phyloP scores from a whole-genome alignment of 1,140 invertebrate genomes.

The Coptotermes formosanus region DNA sequence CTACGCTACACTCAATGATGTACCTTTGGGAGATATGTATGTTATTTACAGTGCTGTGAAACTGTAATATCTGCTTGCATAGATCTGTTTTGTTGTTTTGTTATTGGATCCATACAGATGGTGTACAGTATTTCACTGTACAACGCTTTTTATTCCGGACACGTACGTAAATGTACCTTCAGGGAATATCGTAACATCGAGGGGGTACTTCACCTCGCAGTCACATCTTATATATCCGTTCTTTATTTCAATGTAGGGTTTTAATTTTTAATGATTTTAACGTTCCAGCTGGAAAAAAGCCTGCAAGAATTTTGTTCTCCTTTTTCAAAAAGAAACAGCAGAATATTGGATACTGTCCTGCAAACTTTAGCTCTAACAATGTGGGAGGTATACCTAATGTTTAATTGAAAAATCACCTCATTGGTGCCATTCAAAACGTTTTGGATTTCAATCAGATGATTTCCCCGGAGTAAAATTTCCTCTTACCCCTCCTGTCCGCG shows the following conservation, averaged over 20 bases:
- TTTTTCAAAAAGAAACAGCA: background rate
- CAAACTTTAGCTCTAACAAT: conserved; percentile 1
- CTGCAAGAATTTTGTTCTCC: background rate
- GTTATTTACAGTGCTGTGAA: no score
- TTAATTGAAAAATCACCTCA: conserved; percentile 17
- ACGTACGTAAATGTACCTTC: background rate
- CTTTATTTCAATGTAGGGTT: background rate
- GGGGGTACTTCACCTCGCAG: no score
- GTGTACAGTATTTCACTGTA: background rate
- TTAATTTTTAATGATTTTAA: conserved; percentile 6
- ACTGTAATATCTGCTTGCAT: no score
- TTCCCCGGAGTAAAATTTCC: background rate
- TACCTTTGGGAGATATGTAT: no score
- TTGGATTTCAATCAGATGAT: conserved; percentile 16
- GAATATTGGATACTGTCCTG: background rate
- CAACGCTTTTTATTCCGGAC: background rate
- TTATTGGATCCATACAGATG: background rate
- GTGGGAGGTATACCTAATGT: background rate
- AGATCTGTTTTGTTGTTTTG: no score
- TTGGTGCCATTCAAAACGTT: conserved; percentile 5
- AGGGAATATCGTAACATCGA: background rate
- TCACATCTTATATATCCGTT: background rate
- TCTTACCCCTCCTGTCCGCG: background rate
- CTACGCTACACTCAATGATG: no score
- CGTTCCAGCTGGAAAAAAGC: background rate